Evolutionary conservation across 2,797 vertebrate species (phyloP).

Genomic region (Arvicola amphibius): DNA sequence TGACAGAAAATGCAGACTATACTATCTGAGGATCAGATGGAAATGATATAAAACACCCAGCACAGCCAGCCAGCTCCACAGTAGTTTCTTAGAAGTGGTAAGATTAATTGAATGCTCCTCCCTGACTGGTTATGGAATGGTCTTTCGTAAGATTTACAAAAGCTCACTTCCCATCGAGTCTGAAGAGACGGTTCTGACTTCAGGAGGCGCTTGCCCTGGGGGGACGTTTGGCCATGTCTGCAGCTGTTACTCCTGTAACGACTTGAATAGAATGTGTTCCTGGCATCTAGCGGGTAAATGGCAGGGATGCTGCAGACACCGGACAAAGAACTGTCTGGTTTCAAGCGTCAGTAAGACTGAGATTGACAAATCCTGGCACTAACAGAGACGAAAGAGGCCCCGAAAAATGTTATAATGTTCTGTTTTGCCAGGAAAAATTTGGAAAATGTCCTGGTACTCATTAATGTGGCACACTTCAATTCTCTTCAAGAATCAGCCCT

Average conservation of each 20-base stretch:
- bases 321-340: not conserved
- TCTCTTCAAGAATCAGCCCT: not conserved
- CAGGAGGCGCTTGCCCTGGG: not conserved
- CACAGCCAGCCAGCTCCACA: not conserved
- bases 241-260: not conserved
- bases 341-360: not conserved
- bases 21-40: not conserved
- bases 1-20: not conserved
- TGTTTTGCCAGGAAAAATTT: conserved; percentile 6
- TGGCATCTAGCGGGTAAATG: not conserved
- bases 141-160: not conserved
- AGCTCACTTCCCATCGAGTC: not conserved
- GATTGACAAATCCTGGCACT: not conserved
- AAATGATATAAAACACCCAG: not conserved
- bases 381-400: not conserved
- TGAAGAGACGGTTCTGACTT: not conserved
- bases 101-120: not conserved
- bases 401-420: not conserved
- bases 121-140: not conserved
- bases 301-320: too few species aligned
- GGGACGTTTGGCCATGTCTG: not conserved
- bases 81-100: not conserved
- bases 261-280: not conserved
- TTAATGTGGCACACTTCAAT: not conserved
- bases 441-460: not conserved